Base-by-base conservation (phyloP, 1,140 invertebrate species). In the Calephelis virginiensis region DNA sequence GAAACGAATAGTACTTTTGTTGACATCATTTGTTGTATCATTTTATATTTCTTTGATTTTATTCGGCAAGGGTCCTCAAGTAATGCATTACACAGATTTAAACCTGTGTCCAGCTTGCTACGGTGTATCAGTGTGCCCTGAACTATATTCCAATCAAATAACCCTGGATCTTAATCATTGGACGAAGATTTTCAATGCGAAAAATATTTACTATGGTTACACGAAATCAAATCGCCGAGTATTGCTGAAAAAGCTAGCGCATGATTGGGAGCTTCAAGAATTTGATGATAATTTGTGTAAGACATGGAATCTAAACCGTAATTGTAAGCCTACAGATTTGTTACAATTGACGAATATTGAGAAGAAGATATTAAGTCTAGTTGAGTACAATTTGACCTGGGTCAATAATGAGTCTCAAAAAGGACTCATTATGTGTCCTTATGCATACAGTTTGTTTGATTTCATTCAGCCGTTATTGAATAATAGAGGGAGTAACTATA, bases 91-190 rank as follows among this genome's bases (percentile, higher is more conserved):
- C 37, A 86, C 85, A 12, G 78, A 88, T 67, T 76, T 90, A 56
- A 63, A 81, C 12, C 80, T 78, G 0, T 90, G 88, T 62, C 88
- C 88, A 0, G 88, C 80, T 5, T 90, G 88, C 47, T 90, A 86
- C 45, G 88, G 88, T 5, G 76, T 89, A 1, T 76, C 84, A 6
- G 77, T 90, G 4, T 90, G 88, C 43, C 86, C 88, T 0, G 86
- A 88, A 65, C 61, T 90, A 7, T 89, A 90, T 71, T 89, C 88
- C 0, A 83, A 83, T 63, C 83, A 89, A 71, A 86, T 90, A 47
- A 66, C 62, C 1, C 63, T 89, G 12, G 81, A 82, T 64, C 64
- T 70, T 2, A 67, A 50, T 8, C 70, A 80, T 12, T 88, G 80
- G 82, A 71, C 75, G 0, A 78, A 63, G 63, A 72, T 86, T 13